These are phyloP conservation scores for Danaus melanippus DNA, from an alignment of 1,140 invertebrate species.

Conservation along the genomic window DNA sequence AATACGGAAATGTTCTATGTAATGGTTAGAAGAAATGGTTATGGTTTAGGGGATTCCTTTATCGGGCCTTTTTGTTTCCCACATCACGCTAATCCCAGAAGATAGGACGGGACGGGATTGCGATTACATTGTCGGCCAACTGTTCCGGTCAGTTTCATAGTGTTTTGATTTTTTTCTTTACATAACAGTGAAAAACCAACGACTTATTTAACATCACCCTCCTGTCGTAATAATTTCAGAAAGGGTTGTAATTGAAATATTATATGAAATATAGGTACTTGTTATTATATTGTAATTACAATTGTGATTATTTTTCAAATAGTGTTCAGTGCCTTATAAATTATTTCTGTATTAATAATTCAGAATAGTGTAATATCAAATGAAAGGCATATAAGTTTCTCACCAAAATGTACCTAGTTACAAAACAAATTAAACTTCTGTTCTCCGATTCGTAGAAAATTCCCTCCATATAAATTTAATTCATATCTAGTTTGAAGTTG, in stretches of 20 bases:
- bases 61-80: slow-evolving; percentile 15
- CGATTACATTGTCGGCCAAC: slow-evolving; percentile 10
- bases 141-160: slow-evolving; percentile 9
- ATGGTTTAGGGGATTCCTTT: slow-evolving; percentile 7
- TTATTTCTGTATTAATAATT: not conserved
- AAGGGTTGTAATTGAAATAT: not conserved
- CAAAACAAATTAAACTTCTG: no score
- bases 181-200: slow-evolving; percentile 4
- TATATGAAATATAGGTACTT: no score
- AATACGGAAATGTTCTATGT: slow-evolving; percentile 1
- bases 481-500: slow-evolving; percentile 1
- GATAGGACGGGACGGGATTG: slow-evolving; percentile 8
- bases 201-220: no score
- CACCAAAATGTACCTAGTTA: no score
- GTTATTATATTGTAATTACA: no score
- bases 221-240: no score
- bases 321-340: no score
- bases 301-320: slow-evolving; percentile 3
- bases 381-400: not conserved
- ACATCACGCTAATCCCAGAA: slow-evolving; percentile 17
- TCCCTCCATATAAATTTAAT: slow-evolving; percentile 1
- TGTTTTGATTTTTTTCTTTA: slow-evolving; percentile 9
- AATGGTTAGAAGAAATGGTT: slow-evolving; percentile 1
- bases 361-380: slow-evolving; percentile 3
- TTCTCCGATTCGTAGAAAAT: not conserved